A percentile compares a stretch with the other conserved stretches of the same genome.
These are phyloP conservation scores for Agrochola lychnidis DNA, from an alignment of 2,888 invertebrate genomes.

Conservation along the genomic window DNA sequence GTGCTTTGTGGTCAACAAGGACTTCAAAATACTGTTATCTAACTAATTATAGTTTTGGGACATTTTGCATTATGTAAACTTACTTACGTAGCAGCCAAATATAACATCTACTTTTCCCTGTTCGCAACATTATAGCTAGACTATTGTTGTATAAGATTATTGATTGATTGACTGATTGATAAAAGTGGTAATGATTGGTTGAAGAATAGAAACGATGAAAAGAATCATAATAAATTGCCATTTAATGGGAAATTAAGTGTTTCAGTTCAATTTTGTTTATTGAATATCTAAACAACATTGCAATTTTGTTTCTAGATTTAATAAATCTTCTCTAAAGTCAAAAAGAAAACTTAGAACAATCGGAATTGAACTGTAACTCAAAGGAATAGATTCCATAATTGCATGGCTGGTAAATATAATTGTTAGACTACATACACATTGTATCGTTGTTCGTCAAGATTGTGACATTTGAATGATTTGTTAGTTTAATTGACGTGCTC, in stretches of 20 bases:
- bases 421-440: constrained; percentile 9
- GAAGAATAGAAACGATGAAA: not conserved
- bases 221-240: not conserved
- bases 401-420: constrained; percentile 15
- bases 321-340: not conserved
- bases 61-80: constrained; percentile 13
- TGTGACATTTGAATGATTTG: constrained; percentile 7
- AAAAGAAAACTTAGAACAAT: not conserved
- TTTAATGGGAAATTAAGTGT: constrained; percentile 11
- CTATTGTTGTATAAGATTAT: constrained; percentile 10
- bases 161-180: constrained; percentile 10
- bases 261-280: constrained; percentile 1
- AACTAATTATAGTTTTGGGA: not conserved
- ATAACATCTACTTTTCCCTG: constrained; percentile 7
- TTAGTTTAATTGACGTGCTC: constrained; percentile 23
- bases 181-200: constrained; percentile 8
- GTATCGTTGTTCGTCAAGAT: constrained; percentile 5
- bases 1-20: not conserved
- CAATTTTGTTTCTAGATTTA: not conserved
- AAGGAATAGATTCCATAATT: constrained; percentile 12
- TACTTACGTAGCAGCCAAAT: constrained; percentile 1
- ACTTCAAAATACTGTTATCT: not conserved
- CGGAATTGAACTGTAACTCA: constrained; percentile 10
- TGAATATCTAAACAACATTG: not conserved
- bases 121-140: constrained; percentile 22